Evolutionary conservation across 2,113 vertebrate genomes (phyloP).

Genomic region (Hyperoodon ampullatus): DNA sequence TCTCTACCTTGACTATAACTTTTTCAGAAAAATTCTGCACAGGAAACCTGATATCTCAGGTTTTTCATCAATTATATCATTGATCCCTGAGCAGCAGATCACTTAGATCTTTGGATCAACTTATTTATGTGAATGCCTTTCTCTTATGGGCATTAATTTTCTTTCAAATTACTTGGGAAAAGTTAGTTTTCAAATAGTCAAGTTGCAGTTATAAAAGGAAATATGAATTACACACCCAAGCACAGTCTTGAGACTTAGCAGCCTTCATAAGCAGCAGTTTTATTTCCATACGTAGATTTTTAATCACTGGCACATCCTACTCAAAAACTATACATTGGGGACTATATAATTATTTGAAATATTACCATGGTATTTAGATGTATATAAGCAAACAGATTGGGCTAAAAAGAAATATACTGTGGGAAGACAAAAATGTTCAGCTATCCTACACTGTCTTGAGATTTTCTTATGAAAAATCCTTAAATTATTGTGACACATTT

Average conservation of each 20-base stretch:
- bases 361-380: slow-evolving; percentile 67
- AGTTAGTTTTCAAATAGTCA: slow-evolving; percentile 47
- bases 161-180: slow-evolving; percentile 26
- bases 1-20: neutral
- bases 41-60: neutral
- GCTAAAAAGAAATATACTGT: slow-evolving; percentile 57
- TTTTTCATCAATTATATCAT: neutral
- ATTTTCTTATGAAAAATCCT: slow-evolving; percentile 56
- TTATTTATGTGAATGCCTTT: neutral
- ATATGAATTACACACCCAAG: slow-evolving; percentile 56
- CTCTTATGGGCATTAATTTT: neutral
- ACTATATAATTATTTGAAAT: slow-evolving; percentile 65
- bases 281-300: slow-evolving; percentile 68
- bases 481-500: slow-evolving; percentile 65
- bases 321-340: slow-evolving; percentile 66
- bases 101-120: neutral
- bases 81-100: neutral
- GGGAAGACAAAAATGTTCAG: slow-evolving; percentile 38
- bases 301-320: slow-evolving; percentile 77
- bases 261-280: slow-evolving; percentile 49
- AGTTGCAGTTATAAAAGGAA: slow-evolving; percentile 69
- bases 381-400: slow-evolving; percentile 28
- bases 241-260: slow-evolving; percentile 52
- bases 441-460: slow-evolving; percentile 22
- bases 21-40: neutral